A percentile compares a stretch with the other conserved stretches of the same genome.
phyloP scores from a whole-genome alignment of 2,797 vertebrate genomes.

The Peromyscus melanophrys region DNA sequence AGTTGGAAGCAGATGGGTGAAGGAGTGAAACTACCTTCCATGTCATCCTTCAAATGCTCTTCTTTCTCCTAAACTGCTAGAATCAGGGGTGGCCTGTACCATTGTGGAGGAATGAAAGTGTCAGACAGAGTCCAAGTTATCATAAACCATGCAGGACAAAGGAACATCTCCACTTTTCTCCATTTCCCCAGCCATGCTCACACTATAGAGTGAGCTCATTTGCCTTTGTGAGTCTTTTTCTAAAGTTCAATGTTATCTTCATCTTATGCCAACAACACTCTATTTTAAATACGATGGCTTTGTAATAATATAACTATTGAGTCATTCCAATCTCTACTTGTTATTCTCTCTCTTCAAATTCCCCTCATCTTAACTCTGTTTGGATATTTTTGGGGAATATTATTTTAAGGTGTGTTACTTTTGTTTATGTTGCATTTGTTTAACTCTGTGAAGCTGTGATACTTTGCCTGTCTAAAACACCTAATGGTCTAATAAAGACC shows the following conservation, averaged over 20 bases:
- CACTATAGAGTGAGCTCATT: background rate
- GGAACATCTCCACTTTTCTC: background rate
- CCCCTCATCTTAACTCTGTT: background rate
- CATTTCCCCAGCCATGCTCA: background rate
- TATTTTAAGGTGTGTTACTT: too few relatives aligned
- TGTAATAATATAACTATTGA: background rate
- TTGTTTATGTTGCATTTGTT: too few relatives aligned
- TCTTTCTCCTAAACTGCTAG: background rate
- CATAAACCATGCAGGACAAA: background rate
- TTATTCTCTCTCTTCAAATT: background rate
- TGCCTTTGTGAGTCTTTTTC: background rate
- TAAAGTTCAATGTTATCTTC: background rate
- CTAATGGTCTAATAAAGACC: too few relatives aligned
- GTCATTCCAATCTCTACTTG: background rate
- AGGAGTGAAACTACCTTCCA: background rate
- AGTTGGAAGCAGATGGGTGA: background rate
- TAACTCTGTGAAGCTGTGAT: too few relatives aligned
- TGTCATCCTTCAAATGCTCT: background rate
- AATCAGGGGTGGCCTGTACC: background rate
- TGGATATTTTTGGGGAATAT: background rate
- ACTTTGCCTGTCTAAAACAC: too few relatives aligned
- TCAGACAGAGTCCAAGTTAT: background rate
- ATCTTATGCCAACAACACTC: background rate
- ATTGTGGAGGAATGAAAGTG: background rate
- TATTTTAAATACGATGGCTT: background rate